Evolutionary conservation across 2,113 vertebrate genomes (phyloP), one percentile per base, ranked within the genome.

Genomic region (Oxygymnocypris stewartii): DNA sequence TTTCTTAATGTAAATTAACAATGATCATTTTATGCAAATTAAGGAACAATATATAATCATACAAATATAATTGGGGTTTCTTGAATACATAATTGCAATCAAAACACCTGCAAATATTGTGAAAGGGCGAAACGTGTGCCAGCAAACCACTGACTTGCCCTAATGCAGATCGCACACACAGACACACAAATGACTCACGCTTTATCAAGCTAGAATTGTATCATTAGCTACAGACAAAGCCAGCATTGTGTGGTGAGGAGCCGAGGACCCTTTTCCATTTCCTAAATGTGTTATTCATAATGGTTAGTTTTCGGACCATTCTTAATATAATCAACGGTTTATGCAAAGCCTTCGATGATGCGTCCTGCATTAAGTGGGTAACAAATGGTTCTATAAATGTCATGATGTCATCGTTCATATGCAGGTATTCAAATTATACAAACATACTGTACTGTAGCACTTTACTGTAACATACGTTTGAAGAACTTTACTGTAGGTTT

Each of bases 171-270:
- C 82, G 14, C 84, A 14, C 35, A 88, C 86, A 88, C n/a, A 49
- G 74, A 89, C 88, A 90, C 85, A 91, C 89, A 85, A 85, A 88
- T 84, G 88, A 87, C 91, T 93, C 90, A 83, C 87, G 92, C 93
- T 93, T 92, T 93, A 91, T 92, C 92, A 91, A 94, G 91, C 90
- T 93, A 91, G 91, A 93, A 94, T 94, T 91, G 89, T 92, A 90
- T 90, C 79, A 94, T 94, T 94, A 92, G 92, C 93, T 92, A 90
- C 91, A 92, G 88, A 89, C 91, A 94, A 92, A 87, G 88, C 71
- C 47, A 84, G 79, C 84, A 78, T 42, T 37, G 65, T 82, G 47
- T 89, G 89, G 86, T 84, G 82, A 92, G 89, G 84, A 88, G 82
- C 90, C 85, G 85, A 91, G 89, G 85, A 88, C 80, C 91, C 90